Conservation (phyloP, 2,888 invertebrate species). For the Drosophila quinaria region DNA sequence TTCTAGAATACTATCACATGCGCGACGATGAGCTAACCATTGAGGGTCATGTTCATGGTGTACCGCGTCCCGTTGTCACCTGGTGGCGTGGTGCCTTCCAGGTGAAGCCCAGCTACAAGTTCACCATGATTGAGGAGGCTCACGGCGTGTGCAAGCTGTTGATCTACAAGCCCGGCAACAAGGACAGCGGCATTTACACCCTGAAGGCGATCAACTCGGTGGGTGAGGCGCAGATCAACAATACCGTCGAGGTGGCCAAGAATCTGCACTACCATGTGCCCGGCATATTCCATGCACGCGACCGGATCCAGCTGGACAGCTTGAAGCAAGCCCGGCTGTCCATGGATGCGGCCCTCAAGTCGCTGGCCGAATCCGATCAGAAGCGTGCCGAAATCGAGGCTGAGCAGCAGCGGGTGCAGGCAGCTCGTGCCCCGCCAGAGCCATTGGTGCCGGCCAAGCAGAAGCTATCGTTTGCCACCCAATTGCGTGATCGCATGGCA, state of each 20-base stretch:
- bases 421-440: slow-evolving; percentile 74
- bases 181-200: slow-evolving; percentile 89
- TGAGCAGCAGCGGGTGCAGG: slow-evolving; percentile 60
- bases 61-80: slow-evolving; percentile 83
- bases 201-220: slow-evolving; percentile 90
- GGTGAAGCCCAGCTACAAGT: slow-evolving; percentile 84
- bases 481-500: slow-evolving; percentile 91
- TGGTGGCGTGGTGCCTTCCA: slow-evolving; percentile 85
- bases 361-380: slow-evolving; percentile 84
- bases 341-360: slow-evolving; percentile 84
- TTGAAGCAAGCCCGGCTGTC: slow-evolving; percentile 82
- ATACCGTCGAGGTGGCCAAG: slow-evolving; percentile 87
- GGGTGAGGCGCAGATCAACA: slow-evolving; percentile 87
- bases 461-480: slow-evolving; percentile 89
- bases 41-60: slow-evolving; percentile 86
- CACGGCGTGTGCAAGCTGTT: slow-evolving; percentile 87
- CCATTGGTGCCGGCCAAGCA: slow-evolving; percentile 84
- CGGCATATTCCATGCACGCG: slow-evolving; percentile 85
- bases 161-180: slow-evolving; percentile 87
- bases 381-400: slow-evolving; percentile 78
- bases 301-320: slow-evolving; percentile 81
- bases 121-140: slow-evolving; percentile 84
- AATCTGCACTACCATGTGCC: slow-evolving; percentile 86
- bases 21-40: slow-evolving; percentile 88
- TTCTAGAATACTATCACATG: slow-evolving; percentile 85